These are phyloP conservation scores for Haliclona indistincta DNA, from an alignment of 37 sponge, comb jelly and placozoan genomes.

Conservation along the genomic window DNA sequence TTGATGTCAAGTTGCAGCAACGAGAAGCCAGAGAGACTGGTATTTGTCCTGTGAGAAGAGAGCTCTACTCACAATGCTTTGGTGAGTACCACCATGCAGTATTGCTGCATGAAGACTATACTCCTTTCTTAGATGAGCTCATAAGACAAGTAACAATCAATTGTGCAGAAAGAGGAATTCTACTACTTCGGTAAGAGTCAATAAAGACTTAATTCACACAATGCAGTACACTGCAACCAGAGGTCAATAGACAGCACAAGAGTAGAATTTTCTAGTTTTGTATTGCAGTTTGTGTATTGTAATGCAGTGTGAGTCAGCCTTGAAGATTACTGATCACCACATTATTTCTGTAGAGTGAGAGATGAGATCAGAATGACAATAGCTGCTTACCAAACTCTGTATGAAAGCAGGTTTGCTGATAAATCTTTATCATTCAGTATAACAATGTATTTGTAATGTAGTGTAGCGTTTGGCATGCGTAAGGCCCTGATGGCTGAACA, in stretches of 20 bases:
- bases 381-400: constrained; percentile 98
- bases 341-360: constrained; percentile 71
- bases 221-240: too few species aligned
- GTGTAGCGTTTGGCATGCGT: constrained; percentile 98
- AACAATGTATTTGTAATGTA: constrained; percentile 7
- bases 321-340: too few species aligned
- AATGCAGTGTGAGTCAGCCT: too few species aligned
- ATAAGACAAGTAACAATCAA: constrained; percentile 96
- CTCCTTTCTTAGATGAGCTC: constrained; percentile 78
- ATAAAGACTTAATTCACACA: not conserved
- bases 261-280: not conserved
- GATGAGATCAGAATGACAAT: constrained; percentile 99
- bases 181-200: constrained; percentile 74
- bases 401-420: constrained; percentile 85
- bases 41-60: constrained; percentile 96
- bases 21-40: constrained; percentile 99
- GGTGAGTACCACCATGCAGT: constrained; percentile 33
- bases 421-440: not conserved
- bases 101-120: not conserved
- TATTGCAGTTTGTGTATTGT: too few species aligned
- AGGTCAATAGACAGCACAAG: not conserved
- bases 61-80: constrained; percentile 99
- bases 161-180: constrained; percentile 94
- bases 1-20: constrained; percentile 92
- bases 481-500: constrained; percentile 98